A percentile compares a stretch with the other conserved stretches of the same genome.
Conservation (phyloP, 2,888 invertebrate genomes). For the Ormyrus nitidulus region DNA sequence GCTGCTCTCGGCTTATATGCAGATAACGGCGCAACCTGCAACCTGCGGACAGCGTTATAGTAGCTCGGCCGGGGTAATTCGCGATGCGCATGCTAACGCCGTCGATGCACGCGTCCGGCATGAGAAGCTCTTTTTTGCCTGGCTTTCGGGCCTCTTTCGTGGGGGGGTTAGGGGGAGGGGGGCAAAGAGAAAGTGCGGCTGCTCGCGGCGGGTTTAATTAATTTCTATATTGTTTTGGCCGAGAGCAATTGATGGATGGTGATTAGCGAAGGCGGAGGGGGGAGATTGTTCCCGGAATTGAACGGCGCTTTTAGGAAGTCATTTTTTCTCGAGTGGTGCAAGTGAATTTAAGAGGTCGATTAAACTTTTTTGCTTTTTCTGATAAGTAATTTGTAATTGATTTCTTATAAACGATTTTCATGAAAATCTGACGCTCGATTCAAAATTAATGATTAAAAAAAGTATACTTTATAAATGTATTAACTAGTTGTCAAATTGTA, state of each 20-base stretch:
- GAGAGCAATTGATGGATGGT: slow-evolving; percentile 8
- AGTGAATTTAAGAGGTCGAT: neutral
- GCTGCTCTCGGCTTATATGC: too few species aligned
- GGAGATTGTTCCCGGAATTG: slow-evolving; percentile 25
- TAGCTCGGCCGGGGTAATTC: neutral
- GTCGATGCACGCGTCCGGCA: neutral
- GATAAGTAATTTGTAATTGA: too few species aligned
- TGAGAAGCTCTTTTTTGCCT: neutral
- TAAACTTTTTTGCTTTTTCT: neutral
- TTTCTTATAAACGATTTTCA: too few species aligned
- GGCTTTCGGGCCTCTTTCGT: too few species aligned
- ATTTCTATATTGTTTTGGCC: slow-evolving; percentile 2
- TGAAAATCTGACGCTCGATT: too few species aligned
- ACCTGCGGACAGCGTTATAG: too few species aligned
- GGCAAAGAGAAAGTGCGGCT: neutral
- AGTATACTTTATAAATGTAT: too few species aligned
- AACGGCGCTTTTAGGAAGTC: neutral
- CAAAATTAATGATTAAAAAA: too few species aligned
- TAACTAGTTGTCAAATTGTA: too few species aligned
- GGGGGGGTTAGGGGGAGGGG: too few species aligned
- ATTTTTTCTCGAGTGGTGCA: neutral
- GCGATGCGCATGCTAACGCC: slow-evolving; percentile 17
- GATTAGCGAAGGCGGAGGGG: slow-evolving; percentile 2
- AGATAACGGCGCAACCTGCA: neutral
- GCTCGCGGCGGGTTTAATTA: slow-evolving; percentile 16